Evolutionary conservation across 2,797 vertebrate species (phyloP).

Genomic region (Cirrhinus molitorella): DNA sequence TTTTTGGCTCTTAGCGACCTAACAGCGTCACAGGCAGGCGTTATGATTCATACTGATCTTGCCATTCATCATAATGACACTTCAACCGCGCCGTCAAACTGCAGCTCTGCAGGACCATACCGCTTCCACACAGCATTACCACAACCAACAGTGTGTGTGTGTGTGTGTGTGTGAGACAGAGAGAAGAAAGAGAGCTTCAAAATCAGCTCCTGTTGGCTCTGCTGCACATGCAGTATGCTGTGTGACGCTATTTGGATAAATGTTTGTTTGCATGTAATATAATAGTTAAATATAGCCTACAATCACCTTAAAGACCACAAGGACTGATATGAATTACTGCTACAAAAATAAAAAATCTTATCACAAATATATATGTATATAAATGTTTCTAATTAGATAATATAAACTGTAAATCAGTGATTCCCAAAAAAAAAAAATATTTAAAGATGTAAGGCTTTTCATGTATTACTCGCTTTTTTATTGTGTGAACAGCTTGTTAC

Average conservation of each 20-base stretch:
- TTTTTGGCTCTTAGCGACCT: slow-evolving; percentile 12
- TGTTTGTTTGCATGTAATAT: not conserved
- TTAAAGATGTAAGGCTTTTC: not conserved
- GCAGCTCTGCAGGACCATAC: slow-evolving; percentile 52
- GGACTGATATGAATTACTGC: not conserved
- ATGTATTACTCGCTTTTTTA: not conserved
- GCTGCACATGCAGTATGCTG: not conserved
- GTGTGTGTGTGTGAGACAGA: not conserved
- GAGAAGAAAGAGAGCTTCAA: not conserved
- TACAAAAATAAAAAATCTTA: not conserved
- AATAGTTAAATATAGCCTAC: not conserved
- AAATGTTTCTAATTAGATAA: not conserved
- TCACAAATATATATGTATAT: too few relatives aligned
- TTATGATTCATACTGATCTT: slow-evolving; percentile 50
- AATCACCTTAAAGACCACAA: not conserved
- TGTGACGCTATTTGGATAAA: slow-evolving; percentile 11
- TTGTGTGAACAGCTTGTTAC: not conserved
- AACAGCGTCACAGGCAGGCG: slow-evolving; percentile 34
- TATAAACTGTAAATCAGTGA: not conserved
- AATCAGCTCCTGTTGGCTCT: not conserved
- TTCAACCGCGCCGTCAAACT: slow-evolving; percentile 51
- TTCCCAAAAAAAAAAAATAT: not conserved
- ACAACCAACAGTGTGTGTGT: slow-evolving; percentile 21
- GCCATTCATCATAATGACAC: slow-evolving; percentile 59
- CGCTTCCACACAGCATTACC: slow-evolving; percentile 32